These are phyloP conservation scores for Balearica regulorum DNA, from an alignment of 2,797 vertebrate genomes.

Conservation along the genomic window DNA sequence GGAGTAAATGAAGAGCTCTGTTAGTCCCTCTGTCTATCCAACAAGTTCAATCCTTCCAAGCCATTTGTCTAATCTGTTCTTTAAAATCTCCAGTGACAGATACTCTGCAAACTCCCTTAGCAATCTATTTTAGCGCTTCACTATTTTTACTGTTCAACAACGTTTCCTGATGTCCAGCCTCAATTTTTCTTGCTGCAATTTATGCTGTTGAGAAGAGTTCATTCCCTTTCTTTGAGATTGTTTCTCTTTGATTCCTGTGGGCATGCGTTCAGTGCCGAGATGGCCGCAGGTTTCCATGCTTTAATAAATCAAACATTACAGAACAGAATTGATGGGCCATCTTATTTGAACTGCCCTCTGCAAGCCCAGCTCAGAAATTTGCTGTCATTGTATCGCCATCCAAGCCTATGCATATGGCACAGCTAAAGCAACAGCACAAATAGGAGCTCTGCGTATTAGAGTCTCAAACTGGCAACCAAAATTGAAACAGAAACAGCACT, in stretches of 20 bases:
- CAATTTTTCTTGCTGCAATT: constrained; percentile 48
- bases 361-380: neutral
- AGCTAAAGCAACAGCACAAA: neutral
- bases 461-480: neutral
- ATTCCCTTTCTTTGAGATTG: neutral
- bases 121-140: constrained; percentile 40
- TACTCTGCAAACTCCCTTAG: constrained; percentile 27
- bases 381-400: neutral
- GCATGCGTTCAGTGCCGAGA: neutral
- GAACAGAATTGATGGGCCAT: neutral
- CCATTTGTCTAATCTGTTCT: constrained; percentile 47
- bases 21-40: neutral
- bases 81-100: constrained; percentile 41
- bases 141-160: constrained; percentile 47
- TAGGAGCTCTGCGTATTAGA: neutral
- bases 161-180: constrained; percentile 35
- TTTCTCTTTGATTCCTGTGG: constrained; percentile 47
- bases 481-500: neutral
- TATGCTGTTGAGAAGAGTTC: constrained; percentile 8
- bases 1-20: constrained; percentile 32
- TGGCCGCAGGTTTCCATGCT: neutral
- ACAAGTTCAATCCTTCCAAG: constrained; percentile 15
- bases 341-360: neutral
- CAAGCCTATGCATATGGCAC: neutral
- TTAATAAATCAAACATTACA: constrained; percentile 41